Conservation (phyloP, 2,113 vertebrate genomes). For the Cephalopholis sonnerati region DNA sequence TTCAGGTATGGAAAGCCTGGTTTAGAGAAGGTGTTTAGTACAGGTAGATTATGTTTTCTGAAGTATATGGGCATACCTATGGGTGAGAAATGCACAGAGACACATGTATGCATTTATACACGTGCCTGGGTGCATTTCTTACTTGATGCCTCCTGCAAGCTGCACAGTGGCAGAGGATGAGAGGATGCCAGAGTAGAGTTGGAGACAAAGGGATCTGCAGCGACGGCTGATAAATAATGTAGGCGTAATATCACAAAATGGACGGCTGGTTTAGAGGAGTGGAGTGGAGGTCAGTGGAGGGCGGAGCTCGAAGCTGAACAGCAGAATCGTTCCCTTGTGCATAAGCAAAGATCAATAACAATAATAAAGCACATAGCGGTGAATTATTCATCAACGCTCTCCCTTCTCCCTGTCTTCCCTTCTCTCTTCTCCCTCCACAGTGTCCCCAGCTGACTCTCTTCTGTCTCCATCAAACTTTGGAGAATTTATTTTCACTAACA, state of each 20-base stretch:
- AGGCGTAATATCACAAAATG: conserved; percentile 84
- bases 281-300: conserved; percentile 78
- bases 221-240: conserved; percentile 86
- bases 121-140: no score
- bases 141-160: not conserved
- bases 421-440: conserved; percentile 70
- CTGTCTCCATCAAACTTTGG: conserved; percentile 14
- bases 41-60: not conserved
- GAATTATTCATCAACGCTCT: conserved; percentile 81
- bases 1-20: no score
- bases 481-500: conserved; percentile 26
- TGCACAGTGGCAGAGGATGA: conserved; percentile 27
- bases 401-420: conserved; percentile 22
- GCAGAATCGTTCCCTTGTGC: conserved; percentile 79
- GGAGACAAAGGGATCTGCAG: conserved; percentile 75
- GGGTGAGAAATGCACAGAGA: no score
- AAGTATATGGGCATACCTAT: not conserved
- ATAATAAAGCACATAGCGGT: conserved; percentile 79
- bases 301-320: conserved; percentile 79
- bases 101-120: no score
- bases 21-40: no score
- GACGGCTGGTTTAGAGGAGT: conserved; percentile 59
- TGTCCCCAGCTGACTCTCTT: conserved; percentile 43
- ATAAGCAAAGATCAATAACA: conserved; percentile 72
- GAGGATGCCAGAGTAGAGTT: conserved; percentile 33